These are phyloP conservation scores for Artemia franciscana DNA, from an alignment of 1,140 invertebrate species.

Conservation along the genomic window DNA sequence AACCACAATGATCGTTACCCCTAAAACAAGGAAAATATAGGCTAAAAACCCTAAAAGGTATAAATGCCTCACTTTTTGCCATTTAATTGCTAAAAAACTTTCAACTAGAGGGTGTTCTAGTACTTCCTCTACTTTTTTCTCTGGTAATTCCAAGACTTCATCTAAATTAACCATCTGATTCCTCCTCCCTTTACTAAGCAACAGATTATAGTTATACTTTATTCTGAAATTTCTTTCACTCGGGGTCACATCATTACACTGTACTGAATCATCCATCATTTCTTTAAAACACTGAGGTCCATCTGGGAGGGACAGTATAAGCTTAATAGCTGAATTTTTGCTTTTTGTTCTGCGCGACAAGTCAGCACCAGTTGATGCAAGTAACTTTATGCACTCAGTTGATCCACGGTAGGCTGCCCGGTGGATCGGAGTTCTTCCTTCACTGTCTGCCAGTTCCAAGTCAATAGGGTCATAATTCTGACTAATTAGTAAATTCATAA, in stretches of 20 bases:
- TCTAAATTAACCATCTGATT: conserved; percentile 26
- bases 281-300: conserved; percentile 7
- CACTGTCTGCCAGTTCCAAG: conserved; percentile 18
- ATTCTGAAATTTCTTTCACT: conserved; percentile 6
- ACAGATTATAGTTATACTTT: conserved; percentile 5
- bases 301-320: conserved; percentile 7
- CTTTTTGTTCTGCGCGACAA: conserved; percentile 20
- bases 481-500: neutral
- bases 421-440: conserved; percentile 27
- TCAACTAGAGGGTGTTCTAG: conserved; percentile 28
- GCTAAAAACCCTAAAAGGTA: conserved; percentile 22
- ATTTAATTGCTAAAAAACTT: conserved; percentile 29
- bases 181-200: conserved; percentile 1
- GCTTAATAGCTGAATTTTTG: conserved; percentile 18
- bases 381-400: conserved; percentile 21
- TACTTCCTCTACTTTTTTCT: conserved; percentile 23
- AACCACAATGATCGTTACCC: conserved; percentile 5
- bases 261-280: conserved; percentile 1
- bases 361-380: conserved; percentile 23
- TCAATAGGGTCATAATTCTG: neutral
- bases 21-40: conserved; percentile 23
- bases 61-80: conserved; percentile 25
- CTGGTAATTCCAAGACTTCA: conserved; percentile 24
- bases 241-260: conserved; percentile 4
- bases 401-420: conserved; percentile 24